Evolutionary conservation across 2,888 invertebrate genomes (phyloP).

Genomic region (Aricia artaxerxes): DNA sequence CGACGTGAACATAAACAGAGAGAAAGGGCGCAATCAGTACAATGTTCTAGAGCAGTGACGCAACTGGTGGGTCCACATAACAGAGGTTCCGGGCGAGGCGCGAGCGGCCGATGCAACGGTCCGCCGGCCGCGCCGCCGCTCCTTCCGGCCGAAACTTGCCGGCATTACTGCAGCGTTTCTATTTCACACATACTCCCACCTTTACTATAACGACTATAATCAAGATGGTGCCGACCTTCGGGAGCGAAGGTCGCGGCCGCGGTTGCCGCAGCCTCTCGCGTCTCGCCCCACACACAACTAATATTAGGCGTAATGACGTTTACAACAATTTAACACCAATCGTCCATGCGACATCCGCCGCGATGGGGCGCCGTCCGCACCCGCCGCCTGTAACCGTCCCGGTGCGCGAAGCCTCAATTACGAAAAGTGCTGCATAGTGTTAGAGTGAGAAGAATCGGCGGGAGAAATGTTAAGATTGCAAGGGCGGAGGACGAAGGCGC

Average conservation of each 20-base stretch:
- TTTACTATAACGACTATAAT: background rate
- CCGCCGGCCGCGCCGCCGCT: conserved; percentile 2
- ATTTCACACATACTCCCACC: conserved; percentile 14
- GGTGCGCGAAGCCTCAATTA: conserved; percentile 39
- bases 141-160: background rate
- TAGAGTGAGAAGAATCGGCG: conserved; percentile 42
- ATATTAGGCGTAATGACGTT: conserved; percentile 60
- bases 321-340: conserved; percentile 76
- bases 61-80: conserved; percentile 65
- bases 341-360: conserved; percentile 77
- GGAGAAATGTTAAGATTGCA: conserved; percentile 44
- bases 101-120: conserved; percentile 56
- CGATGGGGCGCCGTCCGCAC: conserved; percentile 67
- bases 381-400: conserved; percentile 65
- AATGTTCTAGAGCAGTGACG: conserved; percentile 68
- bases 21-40: conserved; percentile 81
- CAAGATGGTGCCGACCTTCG: background rate
- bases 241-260: background rate
- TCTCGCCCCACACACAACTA: conserved; percentile 69
- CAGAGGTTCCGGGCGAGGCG: conserved; percentile 58
- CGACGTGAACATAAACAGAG: conserved; percentile 86
- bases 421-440: conserved; percentile 47
- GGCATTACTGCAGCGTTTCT: background rate
- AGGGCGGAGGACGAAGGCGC: conserved; percentile 68
- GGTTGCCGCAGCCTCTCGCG: conserved; percentile 49